phyloP scores from a whole-genome alignment of 2,113 vertebrate species.

The Alethe castanea region DNA sequence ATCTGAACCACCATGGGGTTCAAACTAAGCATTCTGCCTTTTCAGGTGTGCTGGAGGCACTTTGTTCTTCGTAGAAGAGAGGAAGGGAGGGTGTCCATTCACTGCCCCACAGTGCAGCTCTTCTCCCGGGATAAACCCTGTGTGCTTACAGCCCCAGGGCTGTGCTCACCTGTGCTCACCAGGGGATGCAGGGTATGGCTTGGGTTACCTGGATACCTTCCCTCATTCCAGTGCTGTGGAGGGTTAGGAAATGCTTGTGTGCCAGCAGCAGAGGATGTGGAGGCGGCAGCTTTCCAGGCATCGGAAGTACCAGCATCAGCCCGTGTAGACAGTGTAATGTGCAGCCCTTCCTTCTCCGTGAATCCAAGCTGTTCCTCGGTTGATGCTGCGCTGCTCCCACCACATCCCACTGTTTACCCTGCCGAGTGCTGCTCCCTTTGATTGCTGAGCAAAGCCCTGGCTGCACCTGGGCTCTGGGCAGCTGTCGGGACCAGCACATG shows the following conservation, averaged over 20 bases:
- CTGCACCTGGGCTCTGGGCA: background rate
- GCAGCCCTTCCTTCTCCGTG: conserved; percentile 56
- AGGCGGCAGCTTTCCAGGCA: conserved; percentile 69
- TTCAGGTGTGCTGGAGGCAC: background rate
- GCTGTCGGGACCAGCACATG: accelerated
- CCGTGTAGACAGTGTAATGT: conserved; percentile 58
- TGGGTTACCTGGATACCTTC: background rate
- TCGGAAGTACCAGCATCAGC: conserved; percentile 66
- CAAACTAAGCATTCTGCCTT: background rate
- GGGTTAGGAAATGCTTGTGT: background rate
- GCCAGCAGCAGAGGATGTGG: conserved; percentile 64
- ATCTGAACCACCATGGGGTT: background rate
- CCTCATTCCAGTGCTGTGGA: background rate
- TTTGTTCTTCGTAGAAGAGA: background rate
- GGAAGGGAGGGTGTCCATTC: background rate
- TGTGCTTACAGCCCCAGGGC: background rate
- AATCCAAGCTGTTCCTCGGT: conserved; percentile 67
- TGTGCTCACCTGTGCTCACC: accelerated
- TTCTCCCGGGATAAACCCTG: background rate
- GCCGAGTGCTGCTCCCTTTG: conserved; percentile 52
- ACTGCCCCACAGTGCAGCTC: accelerated
- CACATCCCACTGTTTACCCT: conserved; percentile 5
- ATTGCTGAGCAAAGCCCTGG: background rate
- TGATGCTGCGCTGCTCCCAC: conserved; percentile 36
- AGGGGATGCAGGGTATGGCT: background rate